A percentile compares a stretch with the other conserved stretches of the same genome.
phyloP scores from a whole-genome alignment of 2,888 invertebrate species.

The Pachydiplax longipennis region DNA sequence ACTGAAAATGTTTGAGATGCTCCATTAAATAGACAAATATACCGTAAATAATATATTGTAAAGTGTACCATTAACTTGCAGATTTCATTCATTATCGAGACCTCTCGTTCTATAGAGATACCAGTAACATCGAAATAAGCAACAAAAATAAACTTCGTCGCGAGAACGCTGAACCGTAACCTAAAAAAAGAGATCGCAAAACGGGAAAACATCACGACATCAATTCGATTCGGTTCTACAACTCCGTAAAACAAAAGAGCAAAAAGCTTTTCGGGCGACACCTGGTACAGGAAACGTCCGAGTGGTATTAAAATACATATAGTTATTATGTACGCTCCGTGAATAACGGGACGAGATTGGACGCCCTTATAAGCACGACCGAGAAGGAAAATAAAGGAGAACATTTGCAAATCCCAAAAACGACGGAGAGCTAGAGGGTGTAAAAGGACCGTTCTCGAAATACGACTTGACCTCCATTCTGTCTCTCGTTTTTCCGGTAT shows the following conservation, averaged over 20 bases:
- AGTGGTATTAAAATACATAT: background rate
- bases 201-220: background rate
- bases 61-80: too few species aligned
- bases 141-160: too few species aligned
- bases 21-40: too few species aligned
- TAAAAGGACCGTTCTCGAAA: background rate
- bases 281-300: background rate
- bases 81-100: too few species aligned
- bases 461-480: background rate
- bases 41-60: too few species aligned
- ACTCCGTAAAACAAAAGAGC: background rate
- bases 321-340: background rate
- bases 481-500: background rate
- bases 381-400: background rate
- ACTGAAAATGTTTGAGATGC: too few species aligned
- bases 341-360: background rate
- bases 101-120: too few species aligned
- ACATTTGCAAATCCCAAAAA: background rate
- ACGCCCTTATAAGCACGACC: background rate
- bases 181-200: background rate
- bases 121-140: too few species aligned
- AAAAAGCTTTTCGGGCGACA: background rate
- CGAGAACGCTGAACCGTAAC: too few species aligned
- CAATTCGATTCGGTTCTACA: background rate
- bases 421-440: background rate